Evolutionary conservation across 2,888 invertebrate species (phyloP), one percentile per base, ranked within the genome.

Genomic region (Ceraclea dissimilis): DNA sequence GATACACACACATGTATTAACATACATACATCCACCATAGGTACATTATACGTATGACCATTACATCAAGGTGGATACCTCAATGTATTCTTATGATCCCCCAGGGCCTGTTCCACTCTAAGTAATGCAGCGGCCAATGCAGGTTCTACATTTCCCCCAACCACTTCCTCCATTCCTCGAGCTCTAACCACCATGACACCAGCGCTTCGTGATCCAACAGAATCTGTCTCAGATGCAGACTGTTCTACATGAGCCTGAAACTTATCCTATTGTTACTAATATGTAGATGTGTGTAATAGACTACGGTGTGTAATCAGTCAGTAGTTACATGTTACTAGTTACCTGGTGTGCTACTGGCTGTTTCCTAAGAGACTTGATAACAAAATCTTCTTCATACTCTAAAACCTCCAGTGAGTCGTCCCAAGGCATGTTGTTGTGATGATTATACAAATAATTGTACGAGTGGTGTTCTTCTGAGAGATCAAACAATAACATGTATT

Each of bases 371-470:
- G 92, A 90, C 56, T 84, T 79, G 39, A 95, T 85, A 51, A 86
- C 76, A 69, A 86, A 94, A 53, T 90, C 83, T 5, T 83, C 81
- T 69, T 96, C 95, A 69, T 86, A 94, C 67, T 95, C 95, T 61
- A 89, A 77, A 20, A 91, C 71, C 70, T 96, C 95, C 62, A 92
- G 91, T 54, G 86, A 79, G 0, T 84, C 80, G 73, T 93, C 90
- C 95, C 96, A 96, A 0, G 94, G 92, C 44, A 94, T 77, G 66
- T 2, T 11, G 13, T 39, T 39, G 18, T 20, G 11, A 6, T 47
- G 20, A 11, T 47, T 47, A 16, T 47, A 47, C 17, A 20, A 4
- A 47, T 17, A 47, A 13, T 47, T 47, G 11, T 39, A 39, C 13
- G 31, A 8, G 8, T 47, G 47, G 4, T 47, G 20, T 19, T 26